phyloP scores from a whole-genome alignment of 2,797 vertebrate species.

The Lagorchestes hirsutus region DNA sequence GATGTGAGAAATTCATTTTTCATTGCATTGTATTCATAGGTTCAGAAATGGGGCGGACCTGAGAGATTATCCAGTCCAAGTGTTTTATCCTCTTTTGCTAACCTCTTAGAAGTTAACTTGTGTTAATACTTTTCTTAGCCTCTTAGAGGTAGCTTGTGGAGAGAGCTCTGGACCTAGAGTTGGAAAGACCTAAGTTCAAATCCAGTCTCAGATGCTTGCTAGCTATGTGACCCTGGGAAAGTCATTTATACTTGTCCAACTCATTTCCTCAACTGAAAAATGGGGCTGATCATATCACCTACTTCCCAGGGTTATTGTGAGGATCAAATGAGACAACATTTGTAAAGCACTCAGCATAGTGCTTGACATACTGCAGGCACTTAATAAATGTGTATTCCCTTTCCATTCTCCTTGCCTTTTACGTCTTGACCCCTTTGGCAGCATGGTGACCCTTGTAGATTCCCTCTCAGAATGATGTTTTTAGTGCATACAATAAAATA shows the following conservation, averaged over 20 bases:
- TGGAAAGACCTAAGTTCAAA: not conserved
- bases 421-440: not conserved
- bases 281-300: not conserved
- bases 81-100: not conserved
- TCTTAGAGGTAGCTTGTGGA: not conserved
- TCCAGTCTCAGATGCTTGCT: not conserved
- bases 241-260: not conserved
- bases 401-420: not conserved
- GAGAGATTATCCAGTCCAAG: not conserved
- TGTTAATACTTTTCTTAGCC: not conserved
- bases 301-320: not conserved
- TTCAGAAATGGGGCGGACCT: not conserved
- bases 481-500: not conserved
- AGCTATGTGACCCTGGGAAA: not conserved
- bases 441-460: not conserved
- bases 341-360: not conserved
- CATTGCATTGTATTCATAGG: constrained; percentile 11
- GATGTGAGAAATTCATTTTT: not conserved
- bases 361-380: not conserved
- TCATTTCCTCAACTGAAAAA: not conserved
- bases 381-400: not conserved
- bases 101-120: not conserved
- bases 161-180: not conserved
- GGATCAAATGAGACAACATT: not conserved
- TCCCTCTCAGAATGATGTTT: not conserved